Percentiles rank a stretch among this genome's conserved stretches.
Evolutionary conservation across 2,888 invertebrate species (phyloP).

Genomic region (Dascillus cervinus): DNA sequence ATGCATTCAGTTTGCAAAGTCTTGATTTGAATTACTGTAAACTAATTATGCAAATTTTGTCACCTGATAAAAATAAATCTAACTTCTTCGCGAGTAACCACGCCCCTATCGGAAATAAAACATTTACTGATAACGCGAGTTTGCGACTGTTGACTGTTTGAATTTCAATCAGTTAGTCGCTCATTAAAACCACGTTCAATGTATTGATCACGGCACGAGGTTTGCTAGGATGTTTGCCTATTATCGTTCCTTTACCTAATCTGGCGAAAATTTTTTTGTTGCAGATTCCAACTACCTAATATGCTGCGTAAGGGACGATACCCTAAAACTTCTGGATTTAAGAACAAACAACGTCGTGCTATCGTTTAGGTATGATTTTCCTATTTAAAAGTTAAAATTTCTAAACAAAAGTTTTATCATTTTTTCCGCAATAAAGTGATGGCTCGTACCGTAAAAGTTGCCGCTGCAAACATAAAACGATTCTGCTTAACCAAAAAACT

Average conservation of each 20-base stretch:
- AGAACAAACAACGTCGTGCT: constrained; percentile 88
- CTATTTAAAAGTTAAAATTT: not conserved
- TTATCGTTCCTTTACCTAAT: too few species aligned
- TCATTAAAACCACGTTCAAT: constrained; percentile 15
- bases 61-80: constrained; percentile 33
- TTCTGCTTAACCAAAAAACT: constrained; percentile 13
- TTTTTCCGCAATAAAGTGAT: not conserved
- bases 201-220: constrained; percentile 4
- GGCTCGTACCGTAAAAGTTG: too few species aligned
- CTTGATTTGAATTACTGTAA: constrained; percentile 25
- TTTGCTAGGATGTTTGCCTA: too few species aligned
- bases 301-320: constrained; percentile 92
- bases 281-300: constrained; percentile 84
- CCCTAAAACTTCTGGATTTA: constrained; percentile 88
- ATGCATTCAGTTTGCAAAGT: constrained; percentile 17
- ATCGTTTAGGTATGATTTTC: constrained; percentile 67
- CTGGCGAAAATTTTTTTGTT: constrained; percentile 39
- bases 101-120: constrained; percentile 12
- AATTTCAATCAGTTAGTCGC: constrained; percentile 23
- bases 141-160: constrained; percentile 20
- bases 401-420: not conserved
- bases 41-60: constrained; percentile 33
- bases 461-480: too few species aligned
- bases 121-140: constrained; percentile 12
- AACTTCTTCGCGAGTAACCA: constrained; percentile 21